Evolutionary conservation across 1,140 invertebrate species (phyloP), one percentile per base, ranked within the genome.

Genomic region (Philopotamus ludificatus): DNA sequence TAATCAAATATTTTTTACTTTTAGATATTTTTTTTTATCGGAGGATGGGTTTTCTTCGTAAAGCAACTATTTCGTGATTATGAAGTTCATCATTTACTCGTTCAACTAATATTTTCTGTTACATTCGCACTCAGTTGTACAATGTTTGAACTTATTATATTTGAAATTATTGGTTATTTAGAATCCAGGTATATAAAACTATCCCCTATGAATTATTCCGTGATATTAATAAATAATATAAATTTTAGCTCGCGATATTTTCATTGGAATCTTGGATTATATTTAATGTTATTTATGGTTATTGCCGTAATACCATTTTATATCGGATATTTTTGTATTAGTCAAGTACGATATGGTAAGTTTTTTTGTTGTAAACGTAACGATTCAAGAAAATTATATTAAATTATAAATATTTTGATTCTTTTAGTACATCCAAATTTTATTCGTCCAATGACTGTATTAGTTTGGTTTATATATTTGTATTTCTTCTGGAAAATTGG

Each of bases 61-160:
- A 98, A 98, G 79, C 92, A 98, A 76, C 82, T 99, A 47, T 99
- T 99, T 77, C 88, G 92, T 72, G 95, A 99, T 77, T 99, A 99
- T 85, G 98, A 99, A 84, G 93, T 98, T 1, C 92, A 97, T 74
- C 94, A 98, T 76, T 86, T 88, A 66, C 80, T 95, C 47, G 95
- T 99, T 4, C 93, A 99, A 75, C 79, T 99, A 1, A 94, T 99
- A 72, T 99, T 99, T 78, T 97, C 96, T 0, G 85, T 92, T 3
- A 99, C 96, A 41, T 97, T 99, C 78, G 91, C 97, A 3, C 79
- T 99, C 1, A 99, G 97, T 12, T 98, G 97, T 75, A 98, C 95
- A 3, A 97, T 99, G 94, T 99, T 99, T 81, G 97, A 99, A 77
- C 82, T 99, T 21, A 99, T 99, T 66, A 99, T 99, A 76, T 99